Evolutionary conservation across 2,113 vertebrate species (phyloP).

Genomic region (Ovibos moschatus): DNA sequence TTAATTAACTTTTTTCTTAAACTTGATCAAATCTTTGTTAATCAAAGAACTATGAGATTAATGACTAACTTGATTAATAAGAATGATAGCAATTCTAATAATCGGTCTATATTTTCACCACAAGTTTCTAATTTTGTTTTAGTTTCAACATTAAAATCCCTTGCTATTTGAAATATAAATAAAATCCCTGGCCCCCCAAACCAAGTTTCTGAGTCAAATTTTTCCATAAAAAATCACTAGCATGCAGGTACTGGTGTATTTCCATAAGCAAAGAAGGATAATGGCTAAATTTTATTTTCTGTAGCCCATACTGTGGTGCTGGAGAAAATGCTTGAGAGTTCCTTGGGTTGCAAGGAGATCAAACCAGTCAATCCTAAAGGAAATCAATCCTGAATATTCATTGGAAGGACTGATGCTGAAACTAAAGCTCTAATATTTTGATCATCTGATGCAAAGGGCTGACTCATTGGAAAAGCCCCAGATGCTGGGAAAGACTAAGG

Average conservation of each 20-base stretch:
- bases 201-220: neutral
- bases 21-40: neutral
- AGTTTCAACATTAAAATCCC: neutral
- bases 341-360: neutral
- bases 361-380: neutral
- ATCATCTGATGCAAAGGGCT: neutral
- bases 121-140: neutral
- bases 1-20: neutral
- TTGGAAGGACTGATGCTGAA: neutral
- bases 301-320: neutral
- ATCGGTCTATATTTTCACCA: neutral
- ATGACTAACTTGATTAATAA: neutral
- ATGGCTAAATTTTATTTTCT: neutral
- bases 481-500: neutral
- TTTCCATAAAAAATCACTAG: neutral
- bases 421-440: neutral
- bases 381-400: neutral
- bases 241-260: fast-evolving
- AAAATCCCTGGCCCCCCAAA: neutral
- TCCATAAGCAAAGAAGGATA: neutral
- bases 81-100: neutral
- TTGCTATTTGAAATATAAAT: neutral
- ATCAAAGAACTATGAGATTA: neutral
- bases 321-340: neutral
- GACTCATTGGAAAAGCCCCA: neutral